A percentile compares a stretch with the other conserved stretches of the same genome.
These are phyloP conservation scores for Pogonomyrmex barbatus DNA, from an alignment of 1,140 invertebrate species.

Conservation along the genomic window DNA sequence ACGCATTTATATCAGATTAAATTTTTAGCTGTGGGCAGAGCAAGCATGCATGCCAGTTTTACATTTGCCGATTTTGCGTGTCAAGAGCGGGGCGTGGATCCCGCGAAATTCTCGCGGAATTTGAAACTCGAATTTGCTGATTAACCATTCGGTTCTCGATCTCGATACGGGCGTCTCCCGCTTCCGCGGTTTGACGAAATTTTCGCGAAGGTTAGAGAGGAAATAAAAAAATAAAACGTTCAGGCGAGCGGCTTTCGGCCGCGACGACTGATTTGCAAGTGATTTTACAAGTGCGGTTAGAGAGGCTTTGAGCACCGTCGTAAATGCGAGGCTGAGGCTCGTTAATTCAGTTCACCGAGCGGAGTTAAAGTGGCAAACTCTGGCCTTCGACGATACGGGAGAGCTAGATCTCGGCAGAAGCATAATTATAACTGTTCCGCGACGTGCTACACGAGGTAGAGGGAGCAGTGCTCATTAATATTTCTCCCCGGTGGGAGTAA, in stretches of 20 bases:
- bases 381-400: conserved; percentile 45
- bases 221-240: neutral
- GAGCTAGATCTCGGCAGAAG: conserved; percentile 32
- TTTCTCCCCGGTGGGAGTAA: conserved; percentile 19
- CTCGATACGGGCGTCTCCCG: neutral
- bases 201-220: neutral
- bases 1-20: conserved; percentile 1
- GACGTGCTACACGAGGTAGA: conserved; percentile 1
- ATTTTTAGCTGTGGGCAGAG: neutral
- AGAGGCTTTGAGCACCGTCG: conserved; percentile 9
- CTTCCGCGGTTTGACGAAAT: neutral
- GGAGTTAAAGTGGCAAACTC: conserved; percentile 42
- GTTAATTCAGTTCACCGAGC: conserved; percentile 66
- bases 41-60: neutral
- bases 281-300: neutral
- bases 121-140: conserved; percentile 8
- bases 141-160: neutral
- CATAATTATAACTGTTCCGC: conserved; percentile 47
- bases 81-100: neutral
- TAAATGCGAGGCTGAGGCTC: conserved; percentile 47
- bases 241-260: neutral
- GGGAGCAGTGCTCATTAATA: conserved; percentile 42
- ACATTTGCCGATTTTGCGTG: neutral
- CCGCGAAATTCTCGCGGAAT: conserved; percentile 1
- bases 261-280: neutral